Evolutionary conservation across 2,888 invertebrate species (phyloP).

Genomic region (Rhopalosiphum nymphaeae): DNA sequence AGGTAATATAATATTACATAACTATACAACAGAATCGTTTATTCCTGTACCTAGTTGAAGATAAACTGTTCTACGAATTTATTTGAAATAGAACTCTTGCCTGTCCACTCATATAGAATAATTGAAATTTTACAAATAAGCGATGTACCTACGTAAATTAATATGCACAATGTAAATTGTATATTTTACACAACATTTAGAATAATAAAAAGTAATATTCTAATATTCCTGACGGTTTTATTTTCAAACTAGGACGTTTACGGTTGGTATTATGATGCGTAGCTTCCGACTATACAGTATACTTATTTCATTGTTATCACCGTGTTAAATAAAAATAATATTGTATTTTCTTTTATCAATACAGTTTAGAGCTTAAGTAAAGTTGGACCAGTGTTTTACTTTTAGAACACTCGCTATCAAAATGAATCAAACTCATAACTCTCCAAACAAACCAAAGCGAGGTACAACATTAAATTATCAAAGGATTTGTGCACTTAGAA

Average conservation of each 20-base stretch:
- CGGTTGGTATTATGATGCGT: neutral
- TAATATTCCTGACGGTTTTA: neutral
- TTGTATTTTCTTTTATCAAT: neutral
- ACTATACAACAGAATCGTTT: neutral
- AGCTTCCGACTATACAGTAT: neutral
- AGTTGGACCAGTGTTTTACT: neutral
- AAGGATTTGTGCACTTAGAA: neutral
- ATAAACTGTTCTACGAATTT: neutral
- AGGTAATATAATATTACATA: neutral
- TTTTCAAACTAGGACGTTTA: neutral
- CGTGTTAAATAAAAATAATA: neutral
- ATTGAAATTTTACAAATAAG: neutral
- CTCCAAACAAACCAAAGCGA: neutral
- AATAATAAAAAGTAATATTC: neutral
- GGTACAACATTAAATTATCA: neutral
- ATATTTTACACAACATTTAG: neutral
- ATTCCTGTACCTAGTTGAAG: neutral
- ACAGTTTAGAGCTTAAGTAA: neutral
- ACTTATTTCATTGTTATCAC: neutral
- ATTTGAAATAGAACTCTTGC: neutral
- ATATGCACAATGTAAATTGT: neutral
- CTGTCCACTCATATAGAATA: neutral
- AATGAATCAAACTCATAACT: neutral
- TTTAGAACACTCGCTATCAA: neutral
- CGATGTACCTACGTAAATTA: neutral